Evolutionary conservation across 2,797 vertebrate genomes (phyloP).

Genomic region (Sebastes variabilis): DNA sequence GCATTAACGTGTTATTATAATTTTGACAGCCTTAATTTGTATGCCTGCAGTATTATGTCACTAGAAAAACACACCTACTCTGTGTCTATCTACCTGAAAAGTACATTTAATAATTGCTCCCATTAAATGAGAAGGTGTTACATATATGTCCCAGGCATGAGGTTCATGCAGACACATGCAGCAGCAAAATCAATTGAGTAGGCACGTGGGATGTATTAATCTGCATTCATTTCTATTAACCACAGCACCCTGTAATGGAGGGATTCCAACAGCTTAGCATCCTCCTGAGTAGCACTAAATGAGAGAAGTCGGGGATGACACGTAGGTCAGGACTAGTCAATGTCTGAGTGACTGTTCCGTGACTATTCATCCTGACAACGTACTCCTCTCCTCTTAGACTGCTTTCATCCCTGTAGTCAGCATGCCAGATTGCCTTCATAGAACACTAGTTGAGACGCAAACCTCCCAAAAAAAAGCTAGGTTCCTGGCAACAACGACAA

Average conservation of each 20-base stretch:
- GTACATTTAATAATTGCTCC: conserved; percentile 15
- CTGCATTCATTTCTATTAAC: conserved; percentile 59
- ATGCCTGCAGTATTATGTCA: neutral
- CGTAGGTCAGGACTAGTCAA: conserved; percentile 53
- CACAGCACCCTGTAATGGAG: conserved; percentile 31
- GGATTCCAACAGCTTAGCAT: conserved; percentile 50
- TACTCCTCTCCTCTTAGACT: conserved; percentile 11
- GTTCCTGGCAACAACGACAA: neutral
- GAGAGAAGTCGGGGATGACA: conserved; percentile 56
- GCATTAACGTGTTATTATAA: no score
- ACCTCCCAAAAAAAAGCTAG: neutral
- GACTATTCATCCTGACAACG: conserved; percentile 56
- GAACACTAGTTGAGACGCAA: conserved; percentile 7
- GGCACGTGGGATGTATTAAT: conserved; percentile 49
- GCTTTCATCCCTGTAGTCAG: conserved; percentile 14
- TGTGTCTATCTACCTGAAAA: neutral
- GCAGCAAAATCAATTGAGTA: conserved; percentile 48
- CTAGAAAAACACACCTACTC: neutral
- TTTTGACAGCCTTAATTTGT: neutral
- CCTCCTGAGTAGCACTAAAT: conserved; percentile 57
- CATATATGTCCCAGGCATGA: conserved; percentile 12
- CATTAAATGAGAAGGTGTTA: conserved; percentile 31
- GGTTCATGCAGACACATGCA: conserved; percentile 14
- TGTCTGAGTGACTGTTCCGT: conserved; percentile 43
- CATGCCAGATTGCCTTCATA: conserved; percentile 30